phyloP scores from a whole-genome alignment of 1,140 invertebrate species.

The Amphibalanus amphitrite region DNA sequence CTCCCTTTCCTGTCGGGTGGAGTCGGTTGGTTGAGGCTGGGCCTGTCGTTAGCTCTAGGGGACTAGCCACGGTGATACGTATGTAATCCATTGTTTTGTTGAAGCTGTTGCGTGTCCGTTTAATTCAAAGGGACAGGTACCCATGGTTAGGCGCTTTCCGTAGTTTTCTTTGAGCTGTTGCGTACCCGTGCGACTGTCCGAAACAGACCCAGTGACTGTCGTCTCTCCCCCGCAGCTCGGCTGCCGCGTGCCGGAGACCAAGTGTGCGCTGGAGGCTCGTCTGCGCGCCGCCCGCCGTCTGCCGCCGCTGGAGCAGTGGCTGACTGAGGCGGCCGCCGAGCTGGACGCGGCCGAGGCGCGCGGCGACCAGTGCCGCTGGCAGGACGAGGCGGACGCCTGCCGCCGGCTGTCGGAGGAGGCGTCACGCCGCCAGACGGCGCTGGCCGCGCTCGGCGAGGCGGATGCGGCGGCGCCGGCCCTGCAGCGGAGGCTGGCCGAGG shows the following conservation, averaged over 20 bases:
- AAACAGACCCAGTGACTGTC: no score
- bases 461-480: background rate
- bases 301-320: slow-evolving; percentile 40
- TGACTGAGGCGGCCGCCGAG: slow-evolving; percentile 30
- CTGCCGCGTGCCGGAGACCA: slow-evolving; percentile 58
- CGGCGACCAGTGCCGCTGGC: background rate
- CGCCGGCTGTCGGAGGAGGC: background rate
- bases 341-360: slow-evolving; percentile 22
- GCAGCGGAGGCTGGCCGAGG: background rate
- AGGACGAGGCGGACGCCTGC: background rate
- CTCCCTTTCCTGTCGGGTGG: no score
- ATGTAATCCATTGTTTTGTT: no score
- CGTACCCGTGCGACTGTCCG: no score
- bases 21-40: no score
- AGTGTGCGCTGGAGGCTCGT: slow-evolving; percentile 49
- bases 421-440: background rate
- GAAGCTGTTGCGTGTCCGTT: no score
- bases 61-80: no score
- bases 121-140: no score
- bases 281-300: slow-evolving; percentile 43
- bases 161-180: no score
- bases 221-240: slow-evolving; percentile 34
- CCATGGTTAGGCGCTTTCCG: no score
- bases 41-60: no score
- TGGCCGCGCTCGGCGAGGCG: background rate